These are phyloP conservation scores for Didymodactylos carnosus DNA, from an alignment of 2,888 invertebrate genomes.

Conservation along the genomic window DNA sequence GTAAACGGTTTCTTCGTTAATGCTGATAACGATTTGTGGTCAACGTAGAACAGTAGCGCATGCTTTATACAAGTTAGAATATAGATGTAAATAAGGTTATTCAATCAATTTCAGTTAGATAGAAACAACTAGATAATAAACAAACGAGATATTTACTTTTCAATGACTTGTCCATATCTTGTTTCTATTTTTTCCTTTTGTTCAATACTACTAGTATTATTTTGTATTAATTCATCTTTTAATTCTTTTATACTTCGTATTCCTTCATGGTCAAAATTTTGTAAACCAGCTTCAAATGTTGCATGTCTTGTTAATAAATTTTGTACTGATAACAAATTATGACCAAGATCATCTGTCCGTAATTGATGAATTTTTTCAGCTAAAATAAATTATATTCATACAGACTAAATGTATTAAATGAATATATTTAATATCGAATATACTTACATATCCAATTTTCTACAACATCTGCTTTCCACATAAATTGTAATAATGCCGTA, in stretches of 20 bases:
- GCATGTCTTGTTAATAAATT: conserved; percentile 86
- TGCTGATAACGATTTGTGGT: too few species aligned
- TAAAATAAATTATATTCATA: too few species aligned
- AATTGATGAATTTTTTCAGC: conserved; percentile 97
- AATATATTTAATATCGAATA: too few species aligned
- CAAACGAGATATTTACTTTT: too few species aligned
- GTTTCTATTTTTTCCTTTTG: background rate
- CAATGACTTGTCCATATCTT: background rate
- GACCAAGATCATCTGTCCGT: conserved; percentile 83
- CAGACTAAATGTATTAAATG: too few species aligned
- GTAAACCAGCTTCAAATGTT: conserved; percentile 29
- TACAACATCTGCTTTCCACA: conserved; percentile 99
- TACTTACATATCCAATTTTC: conserved; percentile 73
- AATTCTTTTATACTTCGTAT: conserved; percentile 19
- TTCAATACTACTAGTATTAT: background rate
- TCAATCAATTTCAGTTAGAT: too few species aligned
- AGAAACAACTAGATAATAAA: too few species aligned
- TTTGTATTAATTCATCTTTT: conserved; percentile 16
- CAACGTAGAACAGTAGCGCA: too few species aligned
- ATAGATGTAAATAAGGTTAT: too few species aligned
- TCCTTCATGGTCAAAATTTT: conserved; percentile 25
- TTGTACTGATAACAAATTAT: conserved; percentile 91
- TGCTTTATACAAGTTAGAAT: too few species aligned
- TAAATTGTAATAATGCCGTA: conserved; percentile 92
- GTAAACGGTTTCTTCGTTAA: too few species aligned